Conservation (phyloP, 2,888 invertebrate genomes). For the Aphrophora alni region DNA sequence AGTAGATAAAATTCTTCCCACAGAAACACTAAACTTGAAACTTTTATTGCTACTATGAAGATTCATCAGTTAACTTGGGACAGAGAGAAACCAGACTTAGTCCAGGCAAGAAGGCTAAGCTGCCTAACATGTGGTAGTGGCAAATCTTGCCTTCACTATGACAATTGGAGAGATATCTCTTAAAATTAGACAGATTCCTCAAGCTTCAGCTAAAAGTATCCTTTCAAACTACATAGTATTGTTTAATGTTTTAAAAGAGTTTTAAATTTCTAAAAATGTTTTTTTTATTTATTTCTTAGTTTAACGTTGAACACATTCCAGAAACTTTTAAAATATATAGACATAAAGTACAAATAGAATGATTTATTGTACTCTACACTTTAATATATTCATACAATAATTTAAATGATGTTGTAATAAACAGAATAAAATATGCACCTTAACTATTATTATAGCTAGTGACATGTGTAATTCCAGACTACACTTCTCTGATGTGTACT, state of each 20-base stretch:
- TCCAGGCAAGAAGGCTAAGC: slow-evolving; percentile 3
- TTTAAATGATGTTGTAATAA: no score
- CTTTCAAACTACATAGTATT: background rate
- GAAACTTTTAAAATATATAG: no score
- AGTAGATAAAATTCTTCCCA: background rate
- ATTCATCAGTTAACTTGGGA: background rate
- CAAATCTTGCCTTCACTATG: background rate
- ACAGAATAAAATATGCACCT: no score
- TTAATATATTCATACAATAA: no score
- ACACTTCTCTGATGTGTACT: no score
- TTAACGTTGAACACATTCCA: no score
- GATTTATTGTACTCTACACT: no score
- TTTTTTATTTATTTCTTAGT: no score
- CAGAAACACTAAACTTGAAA: background rate
- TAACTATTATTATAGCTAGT: no score
- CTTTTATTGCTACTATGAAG: slow-evolving; percentile 4
- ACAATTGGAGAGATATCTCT: background rate
- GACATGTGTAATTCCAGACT: no score
- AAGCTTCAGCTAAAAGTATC: background rate
- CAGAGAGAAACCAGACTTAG: background rate
- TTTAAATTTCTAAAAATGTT: background rate
- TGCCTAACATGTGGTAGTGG: background rate
- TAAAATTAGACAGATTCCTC: background rate
- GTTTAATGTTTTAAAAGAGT: background rate
- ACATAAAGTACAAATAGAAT: background rate